Percentiles rank a stretch among this genome's conserved stretches.
These are phyloP conservation scores for Sternotherus odoratus DNA, from an alignment of 2,797 vertebrate genomes.

Conservation along the genomic window DNA sequence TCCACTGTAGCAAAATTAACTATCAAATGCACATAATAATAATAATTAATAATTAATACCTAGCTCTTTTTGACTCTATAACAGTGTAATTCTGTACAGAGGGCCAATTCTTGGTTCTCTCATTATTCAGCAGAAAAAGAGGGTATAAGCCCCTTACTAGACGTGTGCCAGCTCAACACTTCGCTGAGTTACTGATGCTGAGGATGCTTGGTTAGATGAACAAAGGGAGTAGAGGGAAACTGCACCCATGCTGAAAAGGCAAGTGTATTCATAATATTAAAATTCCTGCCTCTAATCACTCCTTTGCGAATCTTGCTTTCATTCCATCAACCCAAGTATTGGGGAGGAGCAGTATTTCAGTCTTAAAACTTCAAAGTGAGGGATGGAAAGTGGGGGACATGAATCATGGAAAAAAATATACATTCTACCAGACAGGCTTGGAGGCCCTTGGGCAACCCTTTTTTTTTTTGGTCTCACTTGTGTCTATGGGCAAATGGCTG, in stretches of 20 bases:
- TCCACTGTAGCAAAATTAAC: background rate
- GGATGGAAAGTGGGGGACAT: background rate
- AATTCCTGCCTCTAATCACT: background rate
- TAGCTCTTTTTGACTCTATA: background rate
- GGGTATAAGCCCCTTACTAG: background rate
- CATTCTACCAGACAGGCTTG: background rate
- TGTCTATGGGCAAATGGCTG: background rate
- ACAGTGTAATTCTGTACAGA: background rate
- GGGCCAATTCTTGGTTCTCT: background rate
- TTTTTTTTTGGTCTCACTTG: background rate
- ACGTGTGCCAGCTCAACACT: background rate
- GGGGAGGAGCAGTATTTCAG: background rate
- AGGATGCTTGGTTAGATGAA: background rate
- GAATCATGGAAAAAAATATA: background rate
- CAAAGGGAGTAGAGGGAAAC: background rate
- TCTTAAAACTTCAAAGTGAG: background rate
- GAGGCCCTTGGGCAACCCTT: background rate
- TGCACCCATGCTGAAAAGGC: background rate
- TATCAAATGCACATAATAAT: background rate
- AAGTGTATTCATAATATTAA: background rate
- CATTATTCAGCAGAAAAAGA: background rate
- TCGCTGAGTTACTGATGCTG: background rate
- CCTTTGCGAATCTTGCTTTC: constrained; percentile 5
- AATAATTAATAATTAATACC: too few species aligned
- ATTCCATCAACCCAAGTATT: background rate